These are phyloP conservation scores for Heliocidaris tuberculata DNA, from an alignment of 35 echinoderm and acorn worm species.

Conservation along the genomic window DNA sequence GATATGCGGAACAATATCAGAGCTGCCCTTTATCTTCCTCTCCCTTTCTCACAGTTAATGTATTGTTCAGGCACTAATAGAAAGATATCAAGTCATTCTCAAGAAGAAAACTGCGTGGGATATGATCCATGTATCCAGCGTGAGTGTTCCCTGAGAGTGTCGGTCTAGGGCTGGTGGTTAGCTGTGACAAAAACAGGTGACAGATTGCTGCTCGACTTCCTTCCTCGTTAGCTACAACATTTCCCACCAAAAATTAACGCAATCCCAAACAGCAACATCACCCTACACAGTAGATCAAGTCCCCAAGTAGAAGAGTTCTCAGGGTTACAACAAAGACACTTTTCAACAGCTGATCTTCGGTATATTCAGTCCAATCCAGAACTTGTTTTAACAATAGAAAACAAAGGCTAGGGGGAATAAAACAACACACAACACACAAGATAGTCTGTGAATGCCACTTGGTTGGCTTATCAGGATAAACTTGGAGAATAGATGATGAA, in stretches of 20 bases:
- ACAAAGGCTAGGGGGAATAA: not conserved
- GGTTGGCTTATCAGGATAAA: not conserved
- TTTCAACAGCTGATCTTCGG: not conserved
- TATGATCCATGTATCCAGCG: not conserved
- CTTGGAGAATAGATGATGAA: constrained; percentile 2
- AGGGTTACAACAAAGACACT: not conserved
- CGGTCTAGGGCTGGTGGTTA: not conserved
- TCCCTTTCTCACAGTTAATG: not conserved
- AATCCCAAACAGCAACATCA: not conserved
- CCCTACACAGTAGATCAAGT: too few relatives aligned
- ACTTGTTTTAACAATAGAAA: not conserved
- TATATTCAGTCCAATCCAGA: not conserved
- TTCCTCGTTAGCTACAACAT: constrained; percentile 17
- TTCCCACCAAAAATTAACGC: not conserved
- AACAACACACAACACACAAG: not conserved
- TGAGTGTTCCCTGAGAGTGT: not conserved
- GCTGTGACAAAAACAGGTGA: constrained; percentile 35
- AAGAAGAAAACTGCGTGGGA: not conserved
- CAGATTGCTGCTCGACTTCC: constrained; percentile 17
- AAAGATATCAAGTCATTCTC: not conserved
- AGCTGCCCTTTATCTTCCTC: not conserved
- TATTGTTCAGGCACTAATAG: not conserved
- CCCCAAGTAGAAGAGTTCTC: not conserved
- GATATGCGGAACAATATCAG: not conserved
- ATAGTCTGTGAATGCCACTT: constrained; percentile 8